These are phyloP conservation scores for Leptinotarsa tumamoca DNA, from an alignment of 2,888 invertebrate species.

Conservation along the genomic window DNA sequence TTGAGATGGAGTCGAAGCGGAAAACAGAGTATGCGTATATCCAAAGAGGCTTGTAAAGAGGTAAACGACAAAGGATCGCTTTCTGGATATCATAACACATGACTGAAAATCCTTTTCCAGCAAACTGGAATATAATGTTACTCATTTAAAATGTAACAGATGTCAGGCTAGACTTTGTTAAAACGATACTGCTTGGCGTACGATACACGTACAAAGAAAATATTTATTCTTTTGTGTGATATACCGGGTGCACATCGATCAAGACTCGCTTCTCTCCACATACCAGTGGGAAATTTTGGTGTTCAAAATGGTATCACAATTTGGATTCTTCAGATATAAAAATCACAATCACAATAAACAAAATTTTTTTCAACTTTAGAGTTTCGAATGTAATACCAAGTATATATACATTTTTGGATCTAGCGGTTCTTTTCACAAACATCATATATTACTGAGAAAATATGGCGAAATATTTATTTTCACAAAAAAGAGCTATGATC, in stretches of 20 bases:
- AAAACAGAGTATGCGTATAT: conserved; percentile 6
- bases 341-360: too few relatives aligned
- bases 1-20: conserved; percentile 2
- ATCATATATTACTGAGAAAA: too few relatives aligned
- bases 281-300: too few relatives aligned
- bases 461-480: too few relatives aligned
- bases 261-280: too few relatives aligned
- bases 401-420: too few relatives aligned
- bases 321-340: too few relatives aligned
- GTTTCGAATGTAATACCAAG: too few relatives aligned
- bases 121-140: conserved; percentile 17
- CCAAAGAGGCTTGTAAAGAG: conserved; percentile 12
- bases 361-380: too few relatives aligned
- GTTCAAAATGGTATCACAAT: too few relatives aligned
- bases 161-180: neutral
- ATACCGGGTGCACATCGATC: neutral
- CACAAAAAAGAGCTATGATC: too few relatives aligned
- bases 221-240: neutral
- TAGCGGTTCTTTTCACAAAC: too few relatives aligned
- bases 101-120: conserved; percentile 15
- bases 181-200: conserved; percentile 6
- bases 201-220: neutral
- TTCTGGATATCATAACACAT: conserved; percentile 14
- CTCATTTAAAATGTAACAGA: conserved; percentile 12
- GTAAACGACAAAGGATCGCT: conserved; percentile 14